Conservation (phyloP, 2,797 vertebrate genomes). For the Eulemur rubriventer region DNA sequence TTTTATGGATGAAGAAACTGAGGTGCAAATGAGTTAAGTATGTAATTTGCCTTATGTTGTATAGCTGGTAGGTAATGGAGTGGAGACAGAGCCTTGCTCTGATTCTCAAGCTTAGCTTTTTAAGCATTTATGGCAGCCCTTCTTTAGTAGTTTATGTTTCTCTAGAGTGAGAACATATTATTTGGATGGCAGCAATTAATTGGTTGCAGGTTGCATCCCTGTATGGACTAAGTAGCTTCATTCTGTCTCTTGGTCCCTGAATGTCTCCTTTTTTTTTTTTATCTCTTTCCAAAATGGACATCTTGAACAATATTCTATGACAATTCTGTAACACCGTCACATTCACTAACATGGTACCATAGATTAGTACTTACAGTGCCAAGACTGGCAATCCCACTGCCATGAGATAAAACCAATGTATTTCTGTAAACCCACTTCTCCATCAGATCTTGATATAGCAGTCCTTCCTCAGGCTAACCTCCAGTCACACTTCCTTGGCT, state of each 20-base stretch:
- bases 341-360: not conserved
- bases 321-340: not conserved
- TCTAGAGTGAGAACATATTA: not conserved
- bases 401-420: not conserved
- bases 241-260: not conserved
- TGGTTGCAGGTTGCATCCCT: not conserved
- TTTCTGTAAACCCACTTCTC: not conserved
- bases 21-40: not conserved
- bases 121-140: not conserved
- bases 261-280: not conserved
- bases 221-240: not conserved
- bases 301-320: not conserved
- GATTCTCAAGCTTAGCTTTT: not conserved
- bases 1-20: not conserved
- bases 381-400: not conserved
- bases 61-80: not conserved
- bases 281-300: not conserved
- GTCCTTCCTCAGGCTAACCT: not conserved
- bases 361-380: not conserved
- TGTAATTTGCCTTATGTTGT: not conserved
- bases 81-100: not conserved
- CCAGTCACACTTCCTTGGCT: not conserved
- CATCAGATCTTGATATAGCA: accelerated
- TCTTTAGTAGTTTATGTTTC: not conserved
- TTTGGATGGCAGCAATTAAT: not conserved